These are phyloP conservation scores for Holocentrus rufus DNA, from an alignment of 2,797 vertebrate species.

Conservation along the genomic window DNA sequence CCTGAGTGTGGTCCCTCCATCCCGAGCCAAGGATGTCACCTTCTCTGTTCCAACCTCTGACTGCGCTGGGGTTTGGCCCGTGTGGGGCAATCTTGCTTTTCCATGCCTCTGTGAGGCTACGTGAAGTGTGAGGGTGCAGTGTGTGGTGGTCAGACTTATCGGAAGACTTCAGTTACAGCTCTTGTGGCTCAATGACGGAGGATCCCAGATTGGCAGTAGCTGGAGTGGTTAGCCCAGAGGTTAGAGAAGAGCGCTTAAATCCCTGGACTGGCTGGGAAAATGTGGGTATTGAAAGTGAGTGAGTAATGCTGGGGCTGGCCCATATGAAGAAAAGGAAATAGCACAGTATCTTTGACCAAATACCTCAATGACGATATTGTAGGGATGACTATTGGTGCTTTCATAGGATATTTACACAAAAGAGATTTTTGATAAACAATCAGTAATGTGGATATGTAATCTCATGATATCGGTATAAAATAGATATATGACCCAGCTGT, in stretches of 20 bases:
- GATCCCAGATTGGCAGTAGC: conserved; percentile 44
- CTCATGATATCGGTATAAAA: no score
- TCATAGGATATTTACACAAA: no score
- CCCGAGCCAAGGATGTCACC: conserved; percentile 78
- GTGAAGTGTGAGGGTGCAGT: conserved; percentile 65
- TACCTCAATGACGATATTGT: no score
- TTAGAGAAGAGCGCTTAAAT: conserved; percentile 41
- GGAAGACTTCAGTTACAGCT: conserved; percentile 55
- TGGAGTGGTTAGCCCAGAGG: conserved; percentile 9
- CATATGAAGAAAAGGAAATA: no score
- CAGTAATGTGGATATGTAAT: no score
- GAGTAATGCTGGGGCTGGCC: no score
- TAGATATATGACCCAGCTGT: no score
- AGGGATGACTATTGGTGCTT: no score
- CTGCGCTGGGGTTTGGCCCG: conserved; percentile 53
- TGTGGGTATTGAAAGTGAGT: conserved; percentile 3
- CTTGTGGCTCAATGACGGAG: conserved; percentile 30
- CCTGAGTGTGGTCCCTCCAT: conserved; percentile 69
- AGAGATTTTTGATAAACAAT: no score
- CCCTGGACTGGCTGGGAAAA: conserved; percentile 11
- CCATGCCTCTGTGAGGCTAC: conserved; percentile 34
- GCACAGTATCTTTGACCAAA: no score
- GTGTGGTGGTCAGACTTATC: conserved; percentile 57
- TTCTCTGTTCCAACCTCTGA: conserved; percentile 57
- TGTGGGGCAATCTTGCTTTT: conserved; percentile 55